phyloP scores from a whole-genome alignment of 1,140 invertebrate species.

The Archivesica marissinica region DNA sequence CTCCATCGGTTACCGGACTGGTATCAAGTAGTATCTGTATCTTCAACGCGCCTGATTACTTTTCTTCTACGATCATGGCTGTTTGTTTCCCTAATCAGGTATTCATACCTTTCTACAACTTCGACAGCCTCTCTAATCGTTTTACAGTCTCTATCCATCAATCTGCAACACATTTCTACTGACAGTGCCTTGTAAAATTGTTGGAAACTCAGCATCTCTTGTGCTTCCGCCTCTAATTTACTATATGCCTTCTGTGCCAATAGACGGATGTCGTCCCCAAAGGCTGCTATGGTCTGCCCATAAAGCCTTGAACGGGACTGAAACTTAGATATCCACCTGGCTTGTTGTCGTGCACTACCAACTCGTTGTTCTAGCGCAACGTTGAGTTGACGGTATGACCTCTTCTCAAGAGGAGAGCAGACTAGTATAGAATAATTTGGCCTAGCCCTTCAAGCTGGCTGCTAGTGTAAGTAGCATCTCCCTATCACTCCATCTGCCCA shows the following conservation, averaged over 20 bases:
- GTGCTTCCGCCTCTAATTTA: constrained; percentile 1
- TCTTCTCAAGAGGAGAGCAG: constrained; percentile 2
- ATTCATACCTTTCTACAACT: constrained; percentile 50
- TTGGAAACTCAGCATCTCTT: constrained; percentile 22
- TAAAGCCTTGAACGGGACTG: background rate
- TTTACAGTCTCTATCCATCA: constrained; percentile 34
- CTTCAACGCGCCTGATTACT: background rate
- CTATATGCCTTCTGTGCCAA: constrained; percentile 36
- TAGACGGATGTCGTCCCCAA: constrained; percentile 46
- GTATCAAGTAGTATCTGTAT: background rate
- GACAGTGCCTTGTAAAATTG: constrained; percentile 31
- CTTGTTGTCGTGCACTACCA: constrained; percentile 37
- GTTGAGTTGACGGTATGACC: background rate
- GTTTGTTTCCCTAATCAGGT: constrained; percentile 14
- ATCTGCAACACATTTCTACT: constrained; percentile 29
- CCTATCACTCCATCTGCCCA: constrained; percentile 19
- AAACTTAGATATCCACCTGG: constrained; percentile 35
- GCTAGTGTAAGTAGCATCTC: constrained; percentile 23
- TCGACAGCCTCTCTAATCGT: constrained; percentile 27
- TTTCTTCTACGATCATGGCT: background rate
- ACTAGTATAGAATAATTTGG: constrained; percentile 35
- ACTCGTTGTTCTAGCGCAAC: constrained; percentile 17
- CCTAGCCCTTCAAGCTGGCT: background rate
- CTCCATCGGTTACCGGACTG: too few species aligned
- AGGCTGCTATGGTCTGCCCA: background rate